Base-by-base conservation (phyloP, 2,888 invertebrate genomes). In the Xylota segnis region DNA sequence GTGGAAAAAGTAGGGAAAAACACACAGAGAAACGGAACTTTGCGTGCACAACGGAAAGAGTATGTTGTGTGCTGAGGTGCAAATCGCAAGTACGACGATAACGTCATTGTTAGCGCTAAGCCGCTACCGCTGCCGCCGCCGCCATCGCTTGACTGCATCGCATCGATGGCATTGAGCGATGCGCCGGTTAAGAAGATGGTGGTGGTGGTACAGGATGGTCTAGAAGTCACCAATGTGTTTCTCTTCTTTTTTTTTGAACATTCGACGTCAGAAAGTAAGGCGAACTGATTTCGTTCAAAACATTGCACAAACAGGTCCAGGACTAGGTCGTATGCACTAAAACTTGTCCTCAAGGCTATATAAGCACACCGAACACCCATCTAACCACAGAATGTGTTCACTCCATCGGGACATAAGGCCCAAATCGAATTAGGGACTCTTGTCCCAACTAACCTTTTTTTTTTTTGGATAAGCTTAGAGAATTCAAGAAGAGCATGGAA, bases 1-100 rank as follows among this genome's bases (percentile, higher is more conserved):
- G 66, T 43, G 47, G 58, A 54, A 66, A 66, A 68, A 58, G 47
- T 58, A 12, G 40, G 47, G 27, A 75, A 66, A 75, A 23, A 23
- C 23, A 45, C 37, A 47, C n/a, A 37, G 45, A 47, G 59, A 68
- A 68, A 68, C 58, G 50, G 14, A 68, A 58, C 66, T 47, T 58
- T 27, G 65, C 66, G 58, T 45, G 54, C 54, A 23, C 23, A 45
- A 10, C n/a, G 29, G 43, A 58, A 52, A 43, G 34, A 59, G 58
- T 23, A 34, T 43, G n/a, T 18, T 63, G 27, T 29, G 27, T 29
- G 40, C 5, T 23, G n/a, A 56, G 34, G 65, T 65, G 47, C 47
- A 56, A 34, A 47, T 58, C 23, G 71, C 27, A 54, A 14, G 10
- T 43, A 27, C 63, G 2, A 50, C 29, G 34, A 23, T 18, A 50